A percentile compares a stretch with the other conserved stretches of the same genome.
phyloP scores from a whole-genome alignment of 37 sponge, comb jelly and placozoan species.

The Beroe forskalii region DNA sequence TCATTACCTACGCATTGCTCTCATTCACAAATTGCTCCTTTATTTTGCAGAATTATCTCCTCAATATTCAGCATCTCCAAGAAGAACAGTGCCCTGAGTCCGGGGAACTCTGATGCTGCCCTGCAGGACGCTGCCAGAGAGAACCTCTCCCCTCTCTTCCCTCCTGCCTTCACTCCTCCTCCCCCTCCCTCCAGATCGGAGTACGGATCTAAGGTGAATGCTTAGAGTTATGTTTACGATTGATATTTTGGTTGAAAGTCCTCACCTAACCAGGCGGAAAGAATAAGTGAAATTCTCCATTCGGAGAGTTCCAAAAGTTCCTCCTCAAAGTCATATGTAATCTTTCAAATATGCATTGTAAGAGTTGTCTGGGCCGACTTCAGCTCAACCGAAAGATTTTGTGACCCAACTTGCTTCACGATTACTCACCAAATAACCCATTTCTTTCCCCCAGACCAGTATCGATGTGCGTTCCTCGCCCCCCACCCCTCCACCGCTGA shows the following conservation, averaged over 20 bases:
- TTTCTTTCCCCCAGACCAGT: not conserved
- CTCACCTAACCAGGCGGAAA: too few species aligned
- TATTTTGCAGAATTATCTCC: too few species aligned
- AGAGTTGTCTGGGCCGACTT: not conserved
- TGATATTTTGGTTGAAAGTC: too few species aligned
- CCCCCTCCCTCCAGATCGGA: not conserved
- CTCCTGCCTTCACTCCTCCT: slow-evolving; percentile 5
- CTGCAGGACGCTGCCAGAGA: not conserved
- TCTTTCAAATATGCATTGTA: not conserved
- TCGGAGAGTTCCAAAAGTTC: too few species aligned
- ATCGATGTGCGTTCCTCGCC: slow-evolving; percentile 7
- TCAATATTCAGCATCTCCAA: too few species aligned
- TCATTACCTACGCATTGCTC: not conserved
- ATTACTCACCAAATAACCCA: not conserved
- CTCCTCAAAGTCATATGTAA: too few species aligned
- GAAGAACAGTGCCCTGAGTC: too few species aligned
- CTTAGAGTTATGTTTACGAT: too few species aligned
- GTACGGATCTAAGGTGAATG: not conserved
- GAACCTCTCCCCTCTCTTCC: slow-evolving; percentile 36
- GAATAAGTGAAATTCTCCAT: too few species aligned
- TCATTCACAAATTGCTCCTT: too few species aligned
- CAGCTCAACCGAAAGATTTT: not conserved
- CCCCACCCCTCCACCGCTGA: slow-evolving; percentile 1
- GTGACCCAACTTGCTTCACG: not conserved
- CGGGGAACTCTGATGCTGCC: not conserved